phyloP scores from a whole-genome alignment of 1,140 invertebrate species.

The Caenorhabditis latens region DNA sequence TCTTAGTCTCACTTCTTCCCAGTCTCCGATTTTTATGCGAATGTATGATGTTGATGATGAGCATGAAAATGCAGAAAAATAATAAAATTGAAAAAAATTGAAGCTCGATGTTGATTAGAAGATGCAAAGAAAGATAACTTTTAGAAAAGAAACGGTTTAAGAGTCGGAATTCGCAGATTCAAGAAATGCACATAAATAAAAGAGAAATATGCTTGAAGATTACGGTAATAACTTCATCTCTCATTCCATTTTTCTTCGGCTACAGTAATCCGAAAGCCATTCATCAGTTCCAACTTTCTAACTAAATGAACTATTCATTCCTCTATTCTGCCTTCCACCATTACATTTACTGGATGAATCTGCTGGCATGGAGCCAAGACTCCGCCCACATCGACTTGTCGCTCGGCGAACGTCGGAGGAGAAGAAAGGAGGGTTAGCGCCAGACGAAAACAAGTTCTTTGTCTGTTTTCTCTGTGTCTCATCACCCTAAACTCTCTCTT shows the following conservation, averaged over 20 bases:
- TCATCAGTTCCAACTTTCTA: too few species aligned
- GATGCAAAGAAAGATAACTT: too few species aligned
- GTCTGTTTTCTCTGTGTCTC: conserved; percentile 12
- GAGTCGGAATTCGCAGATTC: too few species aligned
- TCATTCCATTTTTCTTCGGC: background rate
- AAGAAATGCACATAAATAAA: too few species aligned
- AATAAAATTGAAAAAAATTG: background rate
- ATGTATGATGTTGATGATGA: conserved; percentile 12
- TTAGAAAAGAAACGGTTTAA: too few species aligned
- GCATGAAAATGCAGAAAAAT: background rate
- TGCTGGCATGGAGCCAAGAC: conserved; percentile 22
- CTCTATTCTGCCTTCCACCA: background rate
- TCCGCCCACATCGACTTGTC: conserved; percentile 7
- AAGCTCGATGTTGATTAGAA: too few species aligned
- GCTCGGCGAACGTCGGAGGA: background rate
- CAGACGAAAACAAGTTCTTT: conserved; percentile 40
- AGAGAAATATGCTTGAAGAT: too few species aligned
- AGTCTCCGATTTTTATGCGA: background rate
- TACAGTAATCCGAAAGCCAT: too few species aligned
- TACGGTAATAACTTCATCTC: background rate
- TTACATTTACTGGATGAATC: background rate
- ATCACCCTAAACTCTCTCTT: background rate
- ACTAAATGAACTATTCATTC: too few species aligned
- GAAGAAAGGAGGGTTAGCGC: background rate
- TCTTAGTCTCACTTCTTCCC: conserved; percentile 16